Evolutionary conservation across 2,113 vertebrate species (phyloP).

Genomic region (Rhynchomys soricoides): DNA sequence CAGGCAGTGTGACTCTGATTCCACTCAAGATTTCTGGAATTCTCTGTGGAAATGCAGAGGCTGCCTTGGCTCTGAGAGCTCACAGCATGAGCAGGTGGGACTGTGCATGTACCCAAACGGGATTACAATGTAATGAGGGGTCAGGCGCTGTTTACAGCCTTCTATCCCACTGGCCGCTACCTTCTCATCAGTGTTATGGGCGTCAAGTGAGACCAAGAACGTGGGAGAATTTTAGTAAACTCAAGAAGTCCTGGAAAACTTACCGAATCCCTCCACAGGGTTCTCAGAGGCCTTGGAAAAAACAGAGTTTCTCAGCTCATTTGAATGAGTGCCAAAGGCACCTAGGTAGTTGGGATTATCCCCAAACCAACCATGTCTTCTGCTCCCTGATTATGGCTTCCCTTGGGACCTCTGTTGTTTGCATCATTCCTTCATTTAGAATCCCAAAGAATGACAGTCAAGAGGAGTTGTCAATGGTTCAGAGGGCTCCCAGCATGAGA

Average conservation of each 20-base stretch:
- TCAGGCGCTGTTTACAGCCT: not conserved
- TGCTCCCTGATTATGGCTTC: fast-evolving
- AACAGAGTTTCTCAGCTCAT: not conserved
- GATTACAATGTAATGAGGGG: no score
- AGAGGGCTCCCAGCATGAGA: not conserved
- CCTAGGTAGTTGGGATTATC: not conserved
- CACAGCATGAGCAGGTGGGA: not conserved
- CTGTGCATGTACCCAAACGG: no score
- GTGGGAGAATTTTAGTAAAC: not conserved
- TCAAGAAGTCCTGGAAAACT: not conserved
- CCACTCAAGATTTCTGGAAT: not conserved
- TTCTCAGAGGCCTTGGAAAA: not conserved
- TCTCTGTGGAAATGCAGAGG: not conserved
- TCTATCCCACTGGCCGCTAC: fast-evolving
- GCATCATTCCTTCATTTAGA: not conserved
- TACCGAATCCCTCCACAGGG: not conserved
- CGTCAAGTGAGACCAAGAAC: not conserved
- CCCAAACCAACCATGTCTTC: fast-evolving
- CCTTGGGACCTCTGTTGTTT: fast-evolving
- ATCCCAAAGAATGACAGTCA: fast-evolving
- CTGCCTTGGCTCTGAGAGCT: not conserved
- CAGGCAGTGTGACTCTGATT: not conserved
- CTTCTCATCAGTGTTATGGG: not conserved
- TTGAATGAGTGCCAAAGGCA: not conserved
- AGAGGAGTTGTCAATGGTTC: not conserved